phyloP scores from a whole-genome alignment of 2,113 vertebrate species.

The Colinus virginianus region DNA sequence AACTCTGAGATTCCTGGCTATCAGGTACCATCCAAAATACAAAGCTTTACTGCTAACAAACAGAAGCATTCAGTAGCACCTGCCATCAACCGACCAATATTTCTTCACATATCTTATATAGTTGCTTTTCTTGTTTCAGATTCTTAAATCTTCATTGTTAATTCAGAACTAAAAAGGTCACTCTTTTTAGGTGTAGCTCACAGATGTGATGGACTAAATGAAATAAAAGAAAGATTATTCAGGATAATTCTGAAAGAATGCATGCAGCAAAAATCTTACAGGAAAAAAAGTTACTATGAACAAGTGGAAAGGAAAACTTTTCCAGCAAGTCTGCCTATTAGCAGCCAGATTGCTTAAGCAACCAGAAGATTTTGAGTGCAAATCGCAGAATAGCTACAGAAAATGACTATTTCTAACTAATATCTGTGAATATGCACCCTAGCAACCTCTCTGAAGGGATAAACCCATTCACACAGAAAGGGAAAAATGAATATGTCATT shows the following conservation, averaged over 20 bases:
- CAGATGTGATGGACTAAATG: not conserved
- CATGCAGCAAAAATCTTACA: fast-evolving
- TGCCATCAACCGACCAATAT: not conserved
- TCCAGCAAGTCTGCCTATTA: not conserved
- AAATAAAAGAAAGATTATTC: not conserved
- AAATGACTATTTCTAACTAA: not conserved
- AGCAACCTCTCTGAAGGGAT: not conserved
- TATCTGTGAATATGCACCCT: not conserved
- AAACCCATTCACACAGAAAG: not conserved
- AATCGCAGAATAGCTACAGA: not conserved
- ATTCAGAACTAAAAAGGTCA: not conserved
- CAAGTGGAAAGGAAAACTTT: not conserved
- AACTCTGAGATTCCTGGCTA: not conserved
- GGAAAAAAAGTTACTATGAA: not conserved
- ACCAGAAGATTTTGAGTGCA: fast-evolving
- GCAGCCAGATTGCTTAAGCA: not conserved
- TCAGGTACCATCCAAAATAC: not conserved
- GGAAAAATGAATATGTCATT: fast-evolving
- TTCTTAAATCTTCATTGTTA: not conserved
- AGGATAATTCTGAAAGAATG: not conserved
- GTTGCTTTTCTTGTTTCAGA: not conserved
- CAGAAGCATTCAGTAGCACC: not conserved
- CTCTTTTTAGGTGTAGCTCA: not conserved
- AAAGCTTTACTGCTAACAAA: not conserved
- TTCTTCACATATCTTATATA: not conserved